Base-by-base conservation (phyloP, 1,140 invertebrate genomes). In the Tenebrio molitor region DNA sequence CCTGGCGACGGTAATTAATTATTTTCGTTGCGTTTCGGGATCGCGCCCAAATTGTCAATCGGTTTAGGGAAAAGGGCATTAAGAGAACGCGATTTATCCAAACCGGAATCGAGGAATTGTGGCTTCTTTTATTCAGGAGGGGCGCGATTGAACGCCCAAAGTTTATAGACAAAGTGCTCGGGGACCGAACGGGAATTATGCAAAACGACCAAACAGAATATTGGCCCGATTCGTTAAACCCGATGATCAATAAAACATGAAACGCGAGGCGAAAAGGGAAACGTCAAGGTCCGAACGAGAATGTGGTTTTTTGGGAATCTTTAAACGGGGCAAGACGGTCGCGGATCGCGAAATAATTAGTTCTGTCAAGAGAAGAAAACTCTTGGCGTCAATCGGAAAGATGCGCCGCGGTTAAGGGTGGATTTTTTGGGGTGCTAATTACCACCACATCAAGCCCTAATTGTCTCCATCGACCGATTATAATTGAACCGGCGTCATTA, bases 161-260 rank as follows among this genome's bases (percentile, higher is more conserved):
- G 50, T 58, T 25, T 58, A 58, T 58, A 58, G 50, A 58, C 50
- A 58, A 58, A 58, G 23, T 58, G 23, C 21, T 58, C 29, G 29
- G 44, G 50, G 50, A 58, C 50, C 50, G 29, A 58, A 58, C 50
- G 29, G 25, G 50, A 58, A 58, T 58, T 58, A 58, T 58, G 50
- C 50, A 58, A 58, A 58, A 58, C n/a, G 21, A 4, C 21, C 50
- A 3, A 58, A 58, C 23, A 25, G 44, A 50, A 50, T 50, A 50
- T 50, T 58, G 50, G 50, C 50, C 23, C 14, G 50, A 58, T 58
- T 58, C 50, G 50, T 58, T 58, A 58, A 58, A 58, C 21, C 29
- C 23, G 19, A 2, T 29, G 50, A 58, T 58, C 50, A 58, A 58
- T 58, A 58, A 58, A 58, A 58, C 50, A 58, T 58, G 50, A 58